Base-by-base conservation (phyloP, 1,140 invertebrate genomes). In the Formica selysi region DNA sequence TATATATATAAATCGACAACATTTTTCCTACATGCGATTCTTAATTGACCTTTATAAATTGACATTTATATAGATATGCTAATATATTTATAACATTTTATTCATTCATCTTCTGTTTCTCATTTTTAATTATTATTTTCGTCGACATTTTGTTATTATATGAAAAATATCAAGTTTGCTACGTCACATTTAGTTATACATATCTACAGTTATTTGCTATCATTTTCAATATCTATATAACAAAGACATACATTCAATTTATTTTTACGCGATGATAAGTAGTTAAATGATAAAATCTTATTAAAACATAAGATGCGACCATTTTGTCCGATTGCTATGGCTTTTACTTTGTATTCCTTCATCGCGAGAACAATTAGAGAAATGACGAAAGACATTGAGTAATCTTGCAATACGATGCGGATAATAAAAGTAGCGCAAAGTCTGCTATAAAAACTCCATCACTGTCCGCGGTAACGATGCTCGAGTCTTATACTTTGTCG, bases 381-480 rank as follows among this genome's bases (percentile, higher is more conserved):
- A 48, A 81, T n/a, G n/a, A 22, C 64, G 38, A 7, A 80, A 61
- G 76, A 54, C 51, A 59, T 79, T 48, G 59, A 79, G 44, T 78
- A 65, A 85, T 67, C 44, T 85, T 36, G 74, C 73, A 32, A 74
- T 80, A 29, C 16, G 22, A 64, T 26, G 62, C 83, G 64, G 62
- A 67, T 67, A 62, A 79, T 79, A 67, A 86, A 68, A 79, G 84
- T 67, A 67, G 62, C 44, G 64, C 64, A 38, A 86, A 79, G 48
- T 80, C 16, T 51, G 48, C 74, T 79, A 79, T 51, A 79, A 86
- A 86, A 86, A 80, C 74, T 80, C 76, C 84, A 86, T 86, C 84
- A 80, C 64, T 79, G 84, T 86, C 74, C 76, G 36, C 51, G 32
- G 62, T 79, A 85, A 79, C 83, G 76, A 86, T 86, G 84, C 74